These are phyloP conservation scores for Deroptyus accipitrinus DNA, from an alignment of 2,113 vertebrate genomes.

Conservation along the genomic window DNA sequence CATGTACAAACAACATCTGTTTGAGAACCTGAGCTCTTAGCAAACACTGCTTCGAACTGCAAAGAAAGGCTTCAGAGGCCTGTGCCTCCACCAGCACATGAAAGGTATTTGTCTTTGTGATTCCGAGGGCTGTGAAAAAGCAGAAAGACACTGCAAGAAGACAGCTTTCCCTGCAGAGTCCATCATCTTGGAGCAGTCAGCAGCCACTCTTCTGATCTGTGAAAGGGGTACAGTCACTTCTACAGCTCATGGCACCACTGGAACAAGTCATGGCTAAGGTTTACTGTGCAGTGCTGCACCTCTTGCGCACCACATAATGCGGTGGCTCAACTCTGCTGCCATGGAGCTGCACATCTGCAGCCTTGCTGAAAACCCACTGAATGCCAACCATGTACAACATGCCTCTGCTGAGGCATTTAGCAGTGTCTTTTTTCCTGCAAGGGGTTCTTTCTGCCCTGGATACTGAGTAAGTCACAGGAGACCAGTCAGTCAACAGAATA, in stretches of 20 bases:
- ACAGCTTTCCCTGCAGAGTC: not conserved
- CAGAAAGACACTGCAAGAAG: not conserved
- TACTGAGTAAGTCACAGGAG: not conserved
- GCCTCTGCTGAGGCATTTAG: not conserved
- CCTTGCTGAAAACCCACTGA: not conserved
- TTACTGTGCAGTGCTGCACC: not conserved
- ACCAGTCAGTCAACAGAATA: not conserved
- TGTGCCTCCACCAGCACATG: not conserved
- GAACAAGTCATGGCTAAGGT: not conserved
- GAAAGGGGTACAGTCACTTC: not conserved
- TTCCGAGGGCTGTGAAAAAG: not conserved
- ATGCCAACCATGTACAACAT: accelerated
- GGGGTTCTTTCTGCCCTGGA: not conserved
- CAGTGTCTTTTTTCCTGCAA: not conserved
- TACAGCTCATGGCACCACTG: not conserved
- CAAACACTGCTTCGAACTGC: not conserved
- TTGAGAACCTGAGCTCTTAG: not conserved
- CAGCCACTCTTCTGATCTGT: not conserved
- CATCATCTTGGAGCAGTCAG: not conserved
- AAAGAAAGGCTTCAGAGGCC: not conserved
- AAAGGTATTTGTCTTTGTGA: not conserved
- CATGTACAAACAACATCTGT: not conserved
- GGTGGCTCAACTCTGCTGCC: not conserved
- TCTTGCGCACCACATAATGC: not conserved
- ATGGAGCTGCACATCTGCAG: not conserved